These are phyloP conservation scores for Drosophila kambysellisi DNA, from an alignment of 2,888 invertebrate genomes.

Conservation along the genomic window DNA sequence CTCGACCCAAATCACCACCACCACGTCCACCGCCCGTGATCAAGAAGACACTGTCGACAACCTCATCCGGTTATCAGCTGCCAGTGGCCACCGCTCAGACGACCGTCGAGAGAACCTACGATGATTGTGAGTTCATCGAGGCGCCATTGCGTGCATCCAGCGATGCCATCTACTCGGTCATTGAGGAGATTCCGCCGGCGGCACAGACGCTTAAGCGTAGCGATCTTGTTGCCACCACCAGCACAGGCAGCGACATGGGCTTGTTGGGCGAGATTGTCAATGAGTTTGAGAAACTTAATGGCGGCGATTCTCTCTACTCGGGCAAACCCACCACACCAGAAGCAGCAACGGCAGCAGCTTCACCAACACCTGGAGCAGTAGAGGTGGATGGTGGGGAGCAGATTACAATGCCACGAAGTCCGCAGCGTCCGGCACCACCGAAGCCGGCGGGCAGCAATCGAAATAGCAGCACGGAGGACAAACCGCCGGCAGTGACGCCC, in stretches of 20 bases:
- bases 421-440: conserved; percentile 87
- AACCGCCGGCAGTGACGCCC: conserved; percentile 86
- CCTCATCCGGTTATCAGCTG: conserved; percentile 87
- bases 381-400: conserved; percentile 37
- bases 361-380: conserved; percentile 85
- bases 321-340: conserved; percentile 86
- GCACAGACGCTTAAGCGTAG: conserved; percentile 80
- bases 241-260: conserved; percentile 87
- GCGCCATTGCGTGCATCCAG: conserved; percentile 87
- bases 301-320: conserved; percentile 94
- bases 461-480: conserved; percentile 63
- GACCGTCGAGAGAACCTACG: conserved; percentile 87
- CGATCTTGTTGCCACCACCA: conserved; percentile 84
- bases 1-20: conserved; percentile 91
- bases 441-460: conserved; percentile 83
- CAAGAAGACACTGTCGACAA: conserved; percentile 85
- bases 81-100: conserved; percentile 84
- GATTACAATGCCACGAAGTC: conserved; percentile 85
- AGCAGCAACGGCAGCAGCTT: conserved; percentile 69
- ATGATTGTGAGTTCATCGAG: conserved; percentile 90
- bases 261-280: conserved; percentile 94
- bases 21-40: conserved; percentile 87
- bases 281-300: conserved; percentile 94
- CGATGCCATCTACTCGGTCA: conserved; percentile 95
- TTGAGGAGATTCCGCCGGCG: conserved; percentile 90